Evolutionary conservation across 2,888 invertebrate genomes (phyloP), one percentile per base, ranked within the genome.

Genomic region (Imbricaverruca yamaguchii): DNA sequence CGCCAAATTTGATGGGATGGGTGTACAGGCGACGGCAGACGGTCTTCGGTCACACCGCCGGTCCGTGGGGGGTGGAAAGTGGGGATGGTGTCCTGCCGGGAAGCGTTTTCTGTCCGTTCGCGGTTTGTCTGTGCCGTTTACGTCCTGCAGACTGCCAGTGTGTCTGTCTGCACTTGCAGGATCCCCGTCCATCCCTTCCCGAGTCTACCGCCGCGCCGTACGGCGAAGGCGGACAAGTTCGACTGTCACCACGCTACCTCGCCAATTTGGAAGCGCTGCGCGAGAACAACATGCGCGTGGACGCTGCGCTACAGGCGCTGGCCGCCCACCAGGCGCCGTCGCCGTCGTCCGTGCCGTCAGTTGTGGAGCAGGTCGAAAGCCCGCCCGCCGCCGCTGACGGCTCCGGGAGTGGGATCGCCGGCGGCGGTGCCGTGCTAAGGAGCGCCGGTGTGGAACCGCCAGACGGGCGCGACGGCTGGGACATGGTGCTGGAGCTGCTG

Each of bases 301-400:
- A 74, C 74, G 74, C 53, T 18, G 74, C 74, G 74, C 74, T 74
- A 55, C 18, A 21, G 21, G 74, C 53, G 53, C 74, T 74, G 18
- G 21, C 21, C 53, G 55, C 18, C 15, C 74, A 10, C 53, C 69
- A 25, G 69, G 39, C 69, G 69, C 21, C 63, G n/a, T 10, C 63
- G 0, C 21, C 63, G 63, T n/a, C 63, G 21, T 4, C 21, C 18
- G 12, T 25, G 39, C 4, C 25, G 39, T 6, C 23, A 25, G 13
- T 39, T 6, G 69, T 1, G 15, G 25, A 7, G 69, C 15, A 12
- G 39, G 13, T 13, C 6, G 69, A 10, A 39, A 10, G 12, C 15
- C 15, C 6, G 39, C 13, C 25, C 15, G 39, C 1, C 15, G 69
- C 39, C 13, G 69, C 13, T 39, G 65, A 39, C 39, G 65, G 10